Evolutionary conservation across 2,888 invertebrate genomes (phyloP).

Genomic region (Ophion ventricosus): DNA sequence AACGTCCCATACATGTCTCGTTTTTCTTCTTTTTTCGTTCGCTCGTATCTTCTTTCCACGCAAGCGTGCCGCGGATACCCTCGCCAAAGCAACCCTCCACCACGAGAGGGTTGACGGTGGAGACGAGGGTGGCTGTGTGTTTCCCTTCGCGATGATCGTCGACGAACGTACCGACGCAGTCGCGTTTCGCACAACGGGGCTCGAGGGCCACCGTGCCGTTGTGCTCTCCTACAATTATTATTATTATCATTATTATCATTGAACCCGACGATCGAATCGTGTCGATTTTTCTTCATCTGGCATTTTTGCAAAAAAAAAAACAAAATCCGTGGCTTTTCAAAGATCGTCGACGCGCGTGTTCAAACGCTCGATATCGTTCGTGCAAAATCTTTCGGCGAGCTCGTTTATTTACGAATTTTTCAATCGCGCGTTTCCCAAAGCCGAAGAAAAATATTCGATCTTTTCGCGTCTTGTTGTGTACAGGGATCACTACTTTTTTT

Average conservation of each 20-base stretch:
- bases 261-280: constrained; percentile 43
- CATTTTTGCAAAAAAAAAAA: constrained; percentile 29
- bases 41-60: constrained; percentile 28
- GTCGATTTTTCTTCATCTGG: constrained; percentile 40
- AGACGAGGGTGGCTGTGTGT: constrained; percentile 31
- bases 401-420: not conserved
- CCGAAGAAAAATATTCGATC: not conserved
- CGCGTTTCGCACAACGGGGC: constrained; percentile 65
- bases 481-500: not conserved
- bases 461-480: not conserved
- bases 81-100: constrained; percentile 38
- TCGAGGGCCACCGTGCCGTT: constrained; percentile 61
- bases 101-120: constrained; percentile 39
- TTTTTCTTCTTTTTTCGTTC: not conserved
- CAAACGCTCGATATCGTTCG: not conserved
- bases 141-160: constrained; percentile 55
- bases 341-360: not conserved
- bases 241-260: constrained; percentile 28
- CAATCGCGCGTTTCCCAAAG: not conserved
- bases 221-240: constrained; percentile 42
- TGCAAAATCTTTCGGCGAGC: not conserved
- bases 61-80: constrained; percentile 47
- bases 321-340: not conserved
- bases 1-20: not conserved
- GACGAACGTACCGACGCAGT: constrained; percentile 60